Percentiles rank a stretch among this genome's conserved stretches.
Conservation (phyloP, 1,140 invertebrate genomes). For the Drosophila santomea region DNA sequence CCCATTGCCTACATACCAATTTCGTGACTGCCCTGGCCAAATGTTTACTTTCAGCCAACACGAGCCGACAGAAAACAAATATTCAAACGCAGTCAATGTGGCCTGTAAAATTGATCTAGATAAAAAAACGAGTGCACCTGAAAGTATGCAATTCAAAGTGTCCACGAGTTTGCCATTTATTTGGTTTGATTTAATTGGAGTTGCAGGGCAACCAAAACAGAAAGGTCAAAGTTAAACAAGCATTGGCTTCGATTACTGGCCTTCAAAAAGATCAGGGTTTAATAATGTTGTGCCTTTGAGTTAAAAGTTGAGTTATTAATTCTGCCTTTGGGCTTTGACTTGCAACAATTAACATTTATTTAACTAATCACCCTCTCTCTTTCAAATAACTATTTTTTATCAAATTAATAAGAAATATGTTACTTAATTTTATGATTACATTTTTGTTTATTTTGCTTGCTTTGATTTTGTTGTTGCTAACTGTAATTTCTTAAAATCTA, state of each 20-base stretch:
- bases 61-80: conserved; percentile 11
- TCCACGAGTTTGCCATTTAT: conserved; percentile 10
- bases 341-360: neutral
- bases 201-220: neutral
- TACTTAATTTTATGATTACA: no score
- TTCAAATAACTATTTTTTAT: no score
- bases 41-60: conserved; percentile 66
- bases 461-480: no score
- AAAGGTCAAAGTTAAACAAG: conserved; percentile 25
- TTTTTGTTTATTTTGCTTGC: no score
- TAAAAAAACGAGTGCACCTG: conserved; percentile 44
- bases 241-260: neutral
- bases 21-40: conserved; percentile 25
- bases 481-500: neutral
- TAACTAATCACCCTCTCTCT: no score
- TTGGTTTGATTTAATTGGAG: conserved; percentile 12
- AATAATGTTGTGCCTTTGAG: no score
- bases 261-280: no score
- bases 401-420: no score
- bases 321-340: neutral
- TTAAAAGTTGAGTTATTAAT: no score
- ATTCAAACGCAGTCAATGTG: conserved; percentile 12
- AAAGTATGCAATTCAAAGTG: conserved; percentile 49
- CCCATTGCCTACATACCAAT: conserved; percentile 42
- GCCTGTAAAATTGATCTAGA: conserved; percentile 57